Percentiles rank a stretch among this genome's conserved stretches.
phyloP scores from a whole-genome alignment of 2,113 vertebrate species.

The Brachionichthys hirsutus region DNA sequence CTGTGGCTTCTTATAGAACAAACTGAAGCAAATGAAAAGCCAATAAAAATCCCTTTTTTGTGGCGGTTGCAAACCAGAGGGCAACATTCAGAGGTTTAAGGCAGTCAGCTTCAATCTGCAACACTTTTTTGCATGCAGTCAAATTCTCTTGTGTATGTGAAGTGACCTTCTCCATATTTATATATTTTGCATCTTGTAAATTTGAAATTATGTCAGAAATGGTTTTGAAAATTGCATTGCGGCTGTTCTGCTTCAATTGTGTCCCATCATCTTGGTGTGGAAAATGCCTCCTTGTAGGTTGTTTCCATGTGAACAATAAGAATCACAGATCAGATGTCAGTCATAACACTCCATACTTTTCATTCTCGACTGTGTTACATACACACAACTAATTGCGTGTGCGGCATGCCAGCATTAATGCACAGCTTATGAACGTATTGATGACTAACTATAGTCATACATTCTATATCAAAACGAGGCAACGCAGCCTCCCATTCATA shows the following conservation, averaged over 20 bases:
- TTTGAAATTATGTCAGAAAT: not conserved
- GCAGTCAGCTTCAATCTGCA: not conserved
- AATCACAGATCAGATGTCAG: conserved; percentile 6
- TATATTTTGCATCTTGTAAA: not conserved
- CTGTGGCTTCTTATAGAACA: not conserved
- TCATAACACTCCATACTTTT: conserved; percentile 2
- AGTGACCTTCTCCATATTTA: too few relatives aligned
- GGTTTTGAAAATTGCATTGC: not conserved
- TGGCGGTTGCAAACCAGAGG: not conserved
- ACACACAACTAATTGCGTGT: not conserved
- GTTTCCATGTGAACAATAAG: conserved; percentile 23
- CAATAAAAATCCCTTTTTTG: not conserved
- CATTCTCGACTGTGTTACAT: conserved; percentile 2
- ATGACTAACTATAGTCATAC: conserved; percentile 1
- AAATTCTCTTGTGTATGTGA: too few relatives aligned
- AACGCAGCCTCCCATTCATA: not conserved
- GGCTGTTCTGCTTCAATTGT: conserved; percentile 5
- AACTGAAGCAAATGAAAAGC: not conserved
- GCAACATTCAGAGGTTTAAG: not conserved
- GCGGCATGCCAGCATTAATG: not conserved
- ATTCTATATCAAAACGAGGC: not conserved
- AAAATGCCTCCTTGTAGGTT: not conserved
- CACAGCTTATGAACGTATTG: too few relatives aligned
- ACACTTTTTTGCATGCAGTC: not conserved
- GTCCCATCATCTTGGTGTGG: not conserved